phyloP scores from a whole-genome alignment of 2,888 invertebrate genomes.

The Ectemnius continuus region DNA sequence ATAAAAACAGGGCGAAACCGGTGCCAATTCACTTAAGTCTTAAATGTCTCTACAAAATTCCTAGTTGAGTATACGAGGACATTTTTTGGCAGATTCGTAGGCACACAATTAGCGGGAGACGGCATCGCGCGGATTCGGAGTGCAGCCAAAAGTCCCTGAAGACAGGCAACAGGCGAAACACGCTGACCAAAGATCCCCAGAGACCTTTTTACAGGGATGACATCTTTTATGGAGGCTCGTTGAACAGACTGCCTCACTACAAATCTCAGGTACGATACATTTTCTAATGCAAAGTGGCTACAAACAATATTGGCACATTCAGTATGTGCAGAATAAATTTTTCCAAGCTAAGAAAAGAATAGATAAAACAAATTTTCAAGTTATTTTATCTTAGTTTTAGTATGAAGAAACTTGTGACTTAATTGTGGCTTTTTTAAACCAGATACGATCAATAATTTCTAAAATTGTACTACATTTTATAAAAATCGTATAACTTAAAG shows the following conservation, averaged over 20 bases:
- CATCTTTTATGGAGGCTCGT: constrained; percentile 93
- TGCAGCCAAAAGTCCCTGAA: constrained; percentile 72
- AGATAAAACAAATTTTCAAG: no score
- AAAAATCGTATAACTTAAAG: no score
- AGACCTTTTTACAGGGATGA: constrained; percentile 94
- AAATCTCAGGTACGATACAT: constrained; percentile 81
- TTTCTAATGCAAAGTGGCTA: no score
- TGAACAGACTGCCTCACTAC: constrained; percentile 92
- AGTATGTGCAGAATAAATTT: no score
- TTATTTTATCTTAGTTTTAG: no score
- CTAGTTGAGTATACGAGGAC: not conserved
- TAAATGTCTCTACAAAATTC: not conserved
- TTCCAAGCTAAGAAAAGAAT: no score
- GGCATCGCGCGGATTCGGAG: constrained; percentile 77
- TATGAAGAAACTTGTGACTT: no score
- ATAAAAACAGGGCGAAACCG: not conserved
- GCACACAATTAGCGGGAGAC: constrained; percentile 80
- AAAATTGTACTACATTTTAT: no score
- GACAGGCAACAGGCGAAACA: constrained; percentile 68
- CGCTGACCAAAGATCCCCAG: constrained; percentile 79
- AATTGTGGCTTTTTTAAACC: no score
- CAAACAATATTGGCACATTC: no score
- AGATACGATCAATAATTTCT: no score
- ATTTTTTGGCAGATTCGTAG: constrained; percentile 73
- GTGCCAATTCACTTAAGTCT: not conserved